Conservation (phyloP, 2,113 vertebrate species). For the Cololabis saira region DNA sequence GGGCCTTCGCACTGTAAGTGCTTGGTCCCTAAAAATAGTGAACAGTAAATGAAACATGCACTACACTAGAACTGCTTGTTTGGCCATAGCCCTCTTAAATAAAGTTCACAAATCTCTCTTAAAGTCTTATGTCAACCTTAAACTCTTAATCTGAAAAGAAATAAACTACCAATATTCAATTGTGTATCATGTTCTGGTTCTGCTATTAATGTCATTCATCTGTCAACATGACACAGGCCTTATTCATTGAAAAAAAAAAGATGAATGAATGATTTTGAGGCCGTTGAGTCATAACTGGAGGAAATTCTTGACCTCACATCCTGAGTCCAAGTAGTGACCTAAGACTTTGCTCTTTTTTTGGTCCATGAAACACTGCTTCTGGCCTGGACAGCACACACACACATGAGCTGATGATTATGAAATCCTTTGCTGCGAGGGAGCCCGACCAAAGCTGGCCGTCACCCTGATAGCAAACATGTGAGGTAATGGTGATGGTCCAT, state of each 20-base stretch:
- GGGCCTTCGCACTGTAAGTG: no score
- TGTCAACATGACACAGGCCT: neutral
- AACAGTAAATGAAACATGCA: no score
- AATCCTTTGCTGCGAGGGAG: conserved; percentile 22
- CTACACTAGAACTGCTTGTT: no score
- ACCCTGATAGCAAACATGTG: conserved; percentile 62
- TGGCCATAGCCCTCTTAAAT: no score
- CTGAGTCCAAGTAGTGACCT: conserved; percentile 42
- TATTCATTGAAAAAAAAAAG: neutral
- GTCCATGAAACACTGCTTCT: conserved; percentile 20
- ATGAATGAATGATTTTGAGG: conserved; percentile 21
- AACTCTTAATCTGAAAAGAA: no score
- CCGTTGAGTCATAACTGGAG: conserved; percentile 15
- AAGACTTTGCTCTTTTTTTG: conserved; percentile 45
- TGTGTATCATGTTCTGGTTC: no score
- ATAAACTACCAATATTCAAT: no score
- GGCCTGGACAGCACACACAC: conserved; percentile 32
- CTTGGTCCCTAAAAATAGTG: no score
- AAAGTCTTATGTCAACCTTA: no score
- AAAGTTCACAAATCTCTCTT: no score
- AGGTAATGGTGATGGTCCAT: conserved; percentile 46
- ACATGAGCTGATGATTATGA: conserved; percentile 54
- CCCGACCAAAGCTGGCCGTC: conserved; percentile 52
- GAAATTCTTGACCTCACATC: conserved; percentile 32
- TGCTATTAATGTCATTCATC: no score